phyloP scores from a whole-genome alignment of 2,888 invertebrate genomes.

The Cremastinae sp. region DNA sequence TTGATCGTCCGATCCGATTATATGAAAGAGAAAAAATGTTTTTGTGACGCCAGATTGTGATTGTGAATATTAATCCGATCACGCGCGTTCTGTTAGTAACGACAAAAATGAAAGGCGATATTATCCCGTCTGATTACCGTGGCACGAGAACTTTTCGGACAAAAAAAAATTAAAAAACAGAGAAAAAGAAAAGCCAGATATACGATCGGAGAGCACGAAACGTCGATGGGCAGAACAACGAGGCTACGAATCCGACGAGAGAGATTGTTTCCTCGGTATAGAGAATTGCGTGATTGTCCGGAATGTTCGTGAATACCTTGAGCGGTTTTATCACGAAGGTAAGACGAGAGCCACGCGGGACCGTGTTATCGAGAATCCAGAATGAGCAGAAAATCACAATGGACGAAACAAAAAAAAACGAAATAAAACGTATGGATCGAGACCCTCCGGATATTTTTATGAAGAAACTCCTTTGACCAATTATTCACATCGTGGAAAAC shows the following conservation, averaged over 20 bases:
- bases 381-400: constrained; percentile 43
- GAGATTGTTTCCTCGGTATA: constrained; percentile 54
- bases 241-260: constrained; percentile 2
- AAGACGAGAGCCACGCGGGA: constrained; percentile 30
- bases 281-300: constrained; percentile 66
- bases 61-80: constrained; percentile 53
- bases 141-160: constrained; percentile 35
- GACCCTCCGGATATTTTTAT: constrained; percentile 1
- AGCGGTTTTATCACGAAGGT: constrained; percentile 64
- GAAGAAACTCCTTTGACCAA: background rate
- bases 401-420: background rate
- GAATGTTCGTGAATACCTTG: constrained; percentile 66
- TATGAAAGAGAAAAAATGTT: constrained; percentile 29
- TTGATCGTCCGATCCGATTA: constrained; percentile 16
- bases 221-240: constrained; percentile 50
- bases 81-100: constrained; percentile 22
- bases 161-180: background rate
- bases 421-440: constrained; percentile 3
- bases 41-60: constrained; percentile 38
- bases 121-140: constrained; percentile 47
- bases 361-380: constrained; percentile 49
- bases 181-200: constrained; percentile 38
- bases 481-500: too few species aligned
- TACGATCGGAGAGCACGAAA: constrained; percentile 57
- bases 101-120: constrained; percentile 54